Evolutionary conservation across 2,888 invertebrate species (phyloP).

Genomic region (Oligia latruncula): DNA sequence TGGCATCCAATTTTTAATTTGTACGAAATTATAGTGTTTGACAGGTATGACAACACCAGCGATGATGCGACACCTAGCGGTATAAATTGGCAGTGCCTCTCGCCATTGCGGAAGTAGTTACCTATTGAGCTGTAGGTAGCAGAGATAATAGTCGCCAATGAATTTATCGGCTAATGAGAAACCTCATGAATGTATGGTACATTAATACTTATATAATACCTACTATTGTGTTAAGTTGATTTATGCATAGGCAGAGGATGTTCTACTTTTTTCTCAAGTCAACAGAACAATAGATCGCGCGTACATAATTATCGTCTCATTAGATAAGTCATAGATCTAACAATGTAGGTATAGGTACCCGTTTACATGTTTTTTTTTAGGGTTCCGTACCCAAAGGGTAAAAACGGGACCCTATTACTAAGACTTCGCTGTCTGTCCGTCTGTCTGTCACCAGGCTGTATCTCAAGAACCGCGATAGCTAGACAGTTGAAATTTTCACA

Average conservation of each 20-base stretch:
- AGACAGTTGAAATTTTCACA: no score
- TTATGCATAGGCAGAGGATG: neutral
- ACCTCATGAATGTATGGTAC: neutral
- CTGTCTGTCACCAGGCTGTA: no score
- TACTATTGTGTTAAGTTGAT: neutral
- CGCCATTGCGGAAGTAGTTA: neutral
- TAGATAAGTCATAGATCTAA: neutral
- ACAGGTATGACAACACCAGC: neutral
- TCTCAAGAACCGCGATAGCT: no score
- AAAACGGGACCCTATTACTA: no score
- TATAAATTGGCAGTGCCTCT: neutral
- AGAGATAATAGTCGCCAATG: neutral
- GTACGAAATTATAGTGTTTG: neutral
- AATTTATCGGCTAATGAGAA: neutral
- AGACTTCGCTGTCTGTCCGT: no score
- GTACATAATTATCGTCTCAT: neutral
- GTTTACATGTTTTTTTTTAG: neutral
- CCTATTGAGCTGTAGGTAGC: neutral
- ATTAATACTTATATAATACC: neutral
- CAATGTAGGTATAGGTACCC: neutral
- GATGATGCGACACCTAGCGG: neutral
- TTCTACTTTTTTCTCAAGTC: neutral
- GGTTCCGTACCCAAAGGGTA: no score
- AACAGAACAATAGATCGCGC: neutral
- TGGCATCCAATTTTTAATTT: neutral